Percentiles rank a stretch among this genome's conserved stretches.
Evolutionary conservation across 1,140 invertebrate species (phyloP).

Genomic region (Papilio xuthus): DNA sequence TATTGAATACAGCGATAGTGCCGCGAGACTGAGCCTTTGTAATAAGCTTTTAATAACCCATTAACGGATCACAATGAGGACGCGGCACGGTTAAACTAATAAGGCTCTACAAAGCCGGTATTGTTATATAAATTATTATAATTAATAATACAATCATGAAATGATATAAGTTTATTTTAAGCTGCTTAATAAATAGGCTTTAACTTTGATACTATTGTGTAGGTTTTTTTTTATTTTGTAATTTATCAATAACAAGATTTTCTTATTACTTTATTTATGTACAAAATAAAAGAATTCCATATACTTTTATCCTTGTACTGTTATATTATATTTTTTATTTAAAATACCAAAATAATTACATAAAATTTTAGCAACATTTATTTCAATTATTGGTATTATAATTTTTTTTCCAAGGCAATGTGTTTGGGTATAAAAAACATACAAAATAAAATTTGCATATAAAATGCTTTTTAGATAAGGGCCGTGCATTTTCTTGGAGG

Average conservation of each 20-base stretch:
- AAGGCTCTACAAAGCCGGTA: slow-evolving; percentile 37
- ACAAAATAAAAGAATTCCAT: too few relatives aligned
- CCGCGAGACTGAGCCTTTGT: slow-evolving; percentile 24
- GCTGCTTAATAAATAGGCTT: background rate
- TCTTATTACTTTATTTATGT: background rate
- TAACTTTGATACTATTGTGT: background rate
- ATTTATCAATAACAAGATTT: background rate
- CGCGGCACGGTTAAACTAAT: slow-evolving; percentile 38
- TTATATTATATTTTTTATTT: too few relatives aligned
- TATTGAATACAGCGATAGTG: slow-evolving; percentile 43
- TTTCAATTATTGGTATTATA: background rate
- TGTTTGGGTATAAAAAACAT: slow-evolving; percentile 1
- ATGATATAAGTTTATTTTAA: slow-evolving; percentile 8
- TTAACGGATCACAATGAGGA: slow-evolving; percentile 36
- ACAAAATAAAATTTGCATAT: background rate
- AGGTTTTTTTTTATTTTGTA: background rate
- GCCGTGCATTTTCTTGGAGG: background rate
- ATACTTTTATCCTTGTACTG: too few relatives aligned
- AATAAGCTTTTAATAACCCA: slow-evolving; percentile 37
- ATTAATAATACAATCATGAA: slow-evolving; percentile 3
- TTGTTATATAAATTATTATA: slow-evolving; percentile 14
- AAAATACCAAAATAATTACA: background rate
- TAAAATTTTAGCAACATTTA: background rate
- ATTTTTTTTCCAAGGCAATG: background rate
- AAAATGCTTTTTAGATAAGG: slow-evolving; percentile 13